Evolutionary conservation across 2,888 invertebrate species (phyloP).

Genomic region (Eudemis profundana): DNA sequence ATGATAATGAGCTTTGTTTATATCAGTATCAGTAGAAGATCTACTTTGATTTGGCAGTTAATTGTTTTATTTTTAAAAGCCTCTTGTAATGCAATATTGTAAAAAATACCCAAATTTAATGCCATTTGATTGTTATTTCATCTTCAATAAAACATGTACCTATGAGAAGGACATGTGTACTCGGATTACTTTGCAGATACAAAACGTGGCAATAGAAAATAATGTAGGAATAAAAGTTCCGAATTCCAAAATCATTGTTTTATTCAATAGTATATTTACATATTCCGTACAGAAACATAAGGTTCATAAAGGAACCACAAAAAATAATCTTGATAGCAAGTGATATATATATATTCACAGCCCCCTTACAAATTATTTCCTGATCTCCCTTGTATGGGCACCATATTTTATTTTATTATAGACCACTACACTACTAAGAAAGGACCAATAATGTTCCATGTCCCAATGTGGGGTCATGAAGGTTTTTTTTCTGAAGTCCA

Average conservation of each 20-base stretch:
- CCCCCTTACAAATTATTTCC: too few species aligned
- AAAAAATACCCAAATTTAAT: constrained; percentile 12
- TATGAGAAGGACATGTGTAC: not conserved
- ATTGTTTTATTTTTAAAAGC: constrained; percentile 5
- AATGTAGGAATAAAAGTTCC: constrained; percentile 40
- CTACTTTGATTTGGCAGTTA: constrained; percentile 29
- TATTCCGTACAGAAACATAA: not conserved
- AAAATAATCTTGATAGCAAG: too few species aligned
- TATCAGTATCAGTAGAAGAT: constrained; percentile 14
- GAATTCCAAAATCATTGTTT: constrained; percentile 35
- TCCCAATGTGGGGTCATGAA: too few species aligned
- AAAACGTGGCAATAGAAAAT: constrained; percentile 32
- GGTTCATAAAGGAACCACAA: too few species aligned
- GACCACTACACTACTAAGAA: too few species aligned
- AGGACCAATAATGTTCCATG: too few species aligned
- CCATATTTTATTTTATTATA: too few species aligned
- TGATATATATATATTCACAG: too few species aligned
- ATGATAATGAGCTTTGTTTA: constrained; percentile 1
- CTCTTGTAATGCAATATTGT: constrained; percentile 13
- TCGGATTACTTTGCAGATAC: constrained; percentile 14
- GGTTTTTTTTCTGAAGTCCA: too few species aligned
- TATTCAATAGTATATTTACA: constrained; percentile 13
- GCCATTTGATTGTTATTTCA: constrained; percentile 19
- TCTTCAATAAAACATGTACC: constrained; percentile 1
- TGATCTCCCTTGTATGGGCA: too few species aligned